phyloP scores from a whole-genome alignment of 35 echinoderm and acorn worm species.

The Apostichopus parvimensis region DNA sequence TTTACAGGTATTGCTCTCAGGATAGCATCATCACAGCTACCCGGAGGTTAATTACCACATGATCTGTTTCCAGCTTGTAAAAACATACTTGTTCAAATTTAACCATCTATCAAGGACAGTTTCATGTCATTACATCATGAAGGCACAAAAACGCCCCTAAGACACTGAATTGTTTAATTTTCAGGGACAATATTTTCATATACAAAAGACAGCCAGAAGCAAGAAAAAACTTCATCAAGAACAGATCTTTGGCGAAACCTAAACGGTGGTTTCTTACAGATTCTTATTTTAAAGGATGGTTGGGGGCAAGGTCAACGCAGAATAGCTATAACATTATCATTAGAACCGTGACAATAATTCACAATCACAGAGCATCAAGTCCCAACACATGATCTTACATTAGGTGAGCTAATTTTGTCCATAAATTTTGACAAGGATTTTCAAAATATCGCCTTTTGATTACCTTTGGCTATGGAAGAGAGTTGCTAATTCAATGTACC shows the following conservation, averaged over 20 bases:
- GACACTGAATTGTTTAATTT: constrained; percentile 50
- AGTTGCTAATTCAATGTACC: background rate
- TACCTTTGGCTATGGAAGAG: background rate
- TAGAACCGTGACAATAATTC: constrained; percentile 56
- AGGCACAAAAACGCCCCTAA: background rate
- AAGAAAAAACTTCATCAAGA: constrained; percentile 2
- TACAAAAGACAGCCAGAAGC: constrained; percentile 20
- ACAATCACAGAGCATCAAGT: constrained; percentile 35
- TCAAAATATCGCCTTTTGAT: constrained; percentile 18
- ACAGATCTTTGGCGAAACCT: constrained; percentile 18
- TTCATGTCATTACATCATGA: constrained; percentile 7
- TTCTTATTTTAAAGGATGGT: constrained; percentile 35
- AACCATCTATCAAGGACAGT: constrained; percentile 45
- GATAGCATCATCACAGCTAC: background rate
- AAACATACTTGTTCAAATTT: constrained; percentile 17
- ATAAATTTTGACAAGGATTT: constrained; percentile 53
- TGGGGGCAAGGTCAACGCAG: constrained; percentile 46
- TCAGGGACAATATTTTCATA: constrained; percentile 55
- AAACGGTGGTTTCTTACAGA: constrained; percentile 7
- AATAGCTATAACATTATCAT: constrained; percentile 32
- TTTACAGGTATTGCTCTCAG: constrained; percentile 14
- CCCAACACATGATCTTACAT: constrained; percentile 54
- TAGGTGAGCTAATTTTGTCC: constrained; percentile 52
- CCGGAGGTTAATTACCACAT: constrained; percentile 18
- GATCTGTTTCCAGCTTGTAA: constrained; percentile 19